These are phyloP conservation scores for Uropetala carovei DNA, from an alignment of 2,888 invertebrate species.

Conservation along the genomic window DNA sequence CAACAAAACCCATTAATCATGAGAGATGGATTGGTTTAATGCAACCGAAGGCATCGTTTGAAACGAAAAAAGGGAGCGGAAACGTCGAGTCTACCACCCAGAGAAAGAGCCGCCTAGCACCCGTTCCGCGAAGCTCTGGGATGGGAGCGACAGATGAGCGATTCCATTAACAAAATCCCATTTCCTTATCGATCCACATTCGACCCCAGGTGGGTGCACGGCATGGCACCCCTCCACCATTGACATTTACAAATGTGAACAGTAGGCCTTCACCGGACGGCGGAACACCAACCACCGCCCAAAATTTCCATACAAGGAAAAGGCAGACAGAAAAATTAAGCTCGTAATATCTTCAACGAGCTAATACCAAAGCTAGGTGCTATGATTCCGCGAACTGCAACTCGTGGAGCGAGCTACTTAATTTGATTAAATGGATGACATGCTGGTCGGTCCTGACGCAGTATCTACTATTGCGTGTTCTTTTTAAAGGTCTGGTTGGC, in stretches of 20 bases:
- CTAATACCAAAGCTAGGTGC: background rate
- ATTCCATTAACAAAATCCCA: conserved; percentile 4
- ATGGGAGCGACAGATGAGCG: background rate
- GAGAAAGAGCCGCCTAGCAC: background rate
- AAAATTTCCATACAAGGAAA: background rate
- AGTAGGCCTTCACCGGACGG: background rate
- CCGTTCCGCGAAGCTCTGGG: too few species aligned
- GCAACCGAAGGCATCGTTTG: background rate
- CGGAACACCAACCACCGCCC: background rate
- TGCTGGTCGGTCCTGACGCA: too few species aligned
- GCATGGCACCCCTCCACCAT: background rate
- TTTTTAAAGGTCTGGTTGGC: too few species aligned
- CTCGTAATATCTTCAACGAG: background rate
- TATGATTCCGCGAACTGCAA: background rate
- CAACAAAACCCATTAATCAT: background rate
- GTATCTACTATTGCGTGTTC: too few species aligned
- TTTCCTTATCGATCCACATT: background rate
- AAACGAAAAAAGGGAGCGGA: background rate
- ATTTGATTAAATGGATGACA: too few species aligned
- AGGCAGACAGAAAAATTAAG: background rate
- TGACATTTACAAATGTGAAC: conserved; percentile 24
- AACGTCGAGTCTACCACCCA: background rate
- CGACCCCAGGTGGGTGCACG: conserved; percentile 1
- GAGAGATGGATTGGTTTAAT: background rate
- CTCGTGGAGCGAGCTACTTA: background rate